Evolutionary conservation across 2,113 vertebrate species (phyloP), one percentile per base, ranked within the genome.

Genomic region (Brachypteracias leptosomus): DNA sequence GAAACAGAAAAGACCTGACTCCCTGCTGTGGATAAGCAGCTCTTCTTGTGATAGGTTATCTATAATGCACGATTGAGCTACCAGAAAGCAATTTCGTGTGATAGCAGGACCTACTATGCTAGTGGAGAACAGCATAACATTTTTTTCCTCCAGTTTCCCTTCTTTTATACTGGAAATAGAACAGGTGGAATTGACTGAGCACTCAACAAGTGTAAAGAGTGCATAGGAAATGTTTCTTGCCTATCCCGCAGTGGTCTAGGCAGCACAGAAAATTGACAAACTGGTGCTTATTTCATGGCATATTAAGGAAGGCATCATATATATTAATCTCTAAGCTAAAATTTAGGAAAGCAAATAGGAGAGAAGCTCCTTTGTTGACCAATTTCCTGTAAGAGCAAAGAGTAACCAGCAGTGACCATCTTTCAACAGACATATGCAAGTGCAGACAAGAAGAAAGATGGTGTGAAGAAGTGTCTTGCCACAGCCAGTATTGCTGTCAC

Each of bases 201-300:
- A 25, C 29, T 54, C 3, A 0, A 26, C 0, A 1, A 22, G 3
- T 33, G 13, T 10, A 18, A 49, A 28, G 29, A 40, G 29, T 57
- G 38, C 8, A 1, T 33, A 21, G n/a, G 25, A 49, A 54, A 17
- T 20, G 19, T 31, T 35, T 82, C 31, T 71, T 54, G 36, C 33
- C n/a, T 4, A 3, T 57, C 57, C n/a, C 59, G 46, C 46, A 42
- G 28, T 44, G 31, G 19, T 61, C 38, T 82, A 24, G 28, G 24
- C n/a, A 81, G 35, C 28, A 54, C 0, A 55, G 52, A 72, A 82
- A 67, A 52, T 1, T 13, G 13, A 16, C 24, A 59, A 54, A n/a
- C 28, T 31, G 26, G 19, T 61, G 20, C 61, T 77, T 82, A 67
- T 66, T 61, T 49, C n/a, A n/a, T 51, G 26, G 24, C 46, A 29